Evolutionary conservation across 2,888 invertebrate species (phyloP), one percentile per base, ranked within the genome.

Genomic region (Dorcus parallelipipedus): DNA sequence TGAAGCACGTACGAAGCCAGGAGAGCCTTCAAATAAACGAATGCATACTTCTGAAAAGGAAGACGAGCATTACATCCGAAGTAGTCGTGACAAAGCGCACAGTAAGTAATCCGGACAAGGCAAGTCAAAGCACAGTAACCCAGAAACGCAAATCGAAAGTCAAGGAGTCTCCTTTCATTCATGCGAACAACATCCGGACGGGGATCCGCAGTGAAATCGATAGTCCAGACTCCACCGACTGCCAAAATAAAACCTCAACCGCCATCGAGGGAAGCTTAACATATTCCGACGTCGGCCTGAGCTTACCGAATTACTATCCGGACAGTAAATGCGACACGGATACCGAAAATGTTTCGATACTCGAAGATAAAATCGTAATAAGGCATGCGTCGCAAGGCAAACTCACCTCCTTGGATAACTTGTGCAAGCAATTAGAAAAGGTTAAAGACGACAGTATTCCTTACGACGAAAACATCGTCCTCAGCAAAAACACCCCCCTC

Each of bases 171-270:
- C 41, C 49, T 9, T 38, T 49, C 23, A 49, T 51, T 38, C 54
- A 56, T 23, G 47, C 53, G 49, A 61, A 58, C 47, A 54, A 54
- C 20, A 41, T 56, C 42, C 55, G 56, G 51, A 23, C 20, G 9
- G 54, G 50, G 40, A 54, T 43, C 45, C 60, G 56, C 80, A 40
- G 82, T 68, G 83, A 83, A 75, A 81, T 82, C 59, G 84, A 84
- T 67, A 84, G 83, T 71, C 76, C 84, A 67, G 83, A 84, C 73
- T 83, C 83, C 2, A 3, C 3, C 20, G 83, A 83, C 69, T 83
- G 81, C 76, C 81, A 83, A 43, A 79, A 83, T 67, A 83, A 82
- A 72, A 81, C 83, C 69, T 82, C 82, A 56, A 80, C 81, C 58
- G 82, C 71, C 51, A 69, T 66, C 47, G 49, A 71, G 52, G 73